A percentile compares a stretch with the other conserved stretches of the same genome.
These are phyloP conservation scores for Poeciliopsis turneri DNA, from an alignment of 2,797 vertebrate genomes.

Conservation along the genomic window DNA sequence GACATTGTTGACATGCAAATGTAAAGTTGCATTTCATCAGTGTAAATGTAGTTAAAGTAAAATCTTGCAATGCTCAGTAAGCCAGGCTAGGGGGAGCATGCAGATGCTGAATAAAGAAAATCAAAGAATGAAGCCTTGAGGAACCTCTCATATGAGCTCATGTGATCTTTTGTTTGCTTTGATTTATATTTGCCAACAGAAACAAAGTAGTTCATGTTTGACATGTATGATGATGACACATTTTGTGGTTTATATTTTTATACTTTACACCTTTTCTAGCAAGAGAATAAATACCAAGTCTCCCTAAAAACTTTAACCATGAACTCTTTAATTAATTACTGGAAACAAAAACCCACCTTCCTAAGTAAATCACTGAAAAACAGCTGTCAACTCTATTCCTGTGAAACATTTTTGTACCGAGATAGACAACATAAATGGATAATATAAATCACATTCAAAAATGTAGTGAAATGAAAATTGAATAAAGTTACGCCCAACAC, in stretches of 20 bases:
- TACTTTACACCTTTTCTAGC: background rate
- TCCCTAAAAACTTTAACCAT: background rate
- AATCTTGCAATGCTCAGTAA: background rate
- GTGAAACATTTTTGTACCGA: too few species aligned
- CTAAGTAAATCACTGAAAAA: too few species aligned
- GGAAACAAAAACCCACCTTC: background rate
- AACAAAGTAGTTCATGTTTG: background rate
- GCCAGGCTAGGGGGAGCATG: slow-evolving; percentile 6
- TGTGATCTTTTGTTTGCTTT: background rate
- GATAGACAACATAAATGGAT: too few species aligned
- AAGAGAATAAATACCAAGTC: background rate
- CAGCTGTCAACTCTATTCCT: too few species aligned
- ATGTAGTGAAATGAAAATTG: too few species aligned
- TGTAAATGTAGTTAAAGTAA: background rate
- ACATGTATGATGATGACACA: background rate
- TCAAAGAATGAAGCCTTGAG: background rate
- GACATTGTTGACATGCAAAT: background rate
- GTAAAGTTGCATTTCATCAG: background rate
- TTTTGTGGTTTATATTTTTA: background rate
- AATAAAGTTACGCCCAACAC: too few species aligned
- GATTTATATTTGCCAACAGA: background rate
- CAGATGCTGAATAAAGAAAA: slow-evolving; percentile 2
- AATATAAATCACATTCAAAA: too few species aligned
- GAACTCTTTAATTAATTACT: background rate
- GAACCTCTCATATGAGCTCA: background rate